Evolutionary conservation across 2,113 vertebrate species (phyloP), one percentile per base, ranked within the genome.

Genomic region (Paratilapia polleni): DNA sequence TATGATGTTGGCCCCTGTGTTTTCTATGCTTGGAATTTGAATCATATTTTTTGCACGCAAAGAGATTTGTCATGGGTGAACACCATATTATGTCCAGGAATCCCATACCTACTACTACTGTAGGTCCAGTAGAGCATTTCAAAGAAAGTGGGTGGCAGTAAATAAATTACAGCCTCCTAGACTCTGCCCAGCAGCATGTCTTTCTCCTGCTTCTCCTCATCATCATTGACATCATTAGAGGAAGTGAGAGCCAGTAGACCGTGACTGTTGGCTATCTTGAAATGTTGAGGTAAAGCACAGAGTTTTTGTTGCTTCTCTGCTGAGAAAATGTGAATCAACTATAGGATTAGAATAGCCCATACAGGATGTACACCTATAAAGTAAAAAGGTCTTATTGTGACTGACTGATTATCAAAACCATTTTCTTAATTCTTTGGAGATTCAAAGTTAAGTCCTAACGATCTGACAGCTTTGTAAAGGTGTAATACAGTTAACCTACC

Each of bases 401-500:
- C 68, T 78, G 63, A 68, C 17, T 31, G 26, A 52, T 47, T 52
- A 20, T 20, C 4, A 47, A 43, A 47, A 43, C 6, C 24, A 15
- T 43, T 31, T 47, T 52, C 38, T 70, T 6, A n/a, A 59, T 36
- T 78, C 15, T 85, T 79, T 56, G n/a, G 52, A 56, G 54, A 78
- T 82, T 85, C 78, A 83, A 82, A 86, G 63, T 81, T 86, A 26
- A 84, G 54, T 75, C 24, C 38, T 83, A 26, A 85, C 60, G 56
- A 78, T 61, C 77, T 41, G 77, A 85, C 13, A 13, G 60, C 41
- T 70, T 63, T 74, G 43, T 1, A 54, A 38, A 8, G 14, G 34
- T 84, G 73, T 31, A 81, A 66, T 62, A 36, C 14, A 26, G 22
- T 62, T 79, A 41, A 43, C 43, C 7, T 58, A 43, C 20, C 11